Base-by-base conservation (phyloP, 1,140 invertebrate species). In the Platorchestia sp. region DNA sequence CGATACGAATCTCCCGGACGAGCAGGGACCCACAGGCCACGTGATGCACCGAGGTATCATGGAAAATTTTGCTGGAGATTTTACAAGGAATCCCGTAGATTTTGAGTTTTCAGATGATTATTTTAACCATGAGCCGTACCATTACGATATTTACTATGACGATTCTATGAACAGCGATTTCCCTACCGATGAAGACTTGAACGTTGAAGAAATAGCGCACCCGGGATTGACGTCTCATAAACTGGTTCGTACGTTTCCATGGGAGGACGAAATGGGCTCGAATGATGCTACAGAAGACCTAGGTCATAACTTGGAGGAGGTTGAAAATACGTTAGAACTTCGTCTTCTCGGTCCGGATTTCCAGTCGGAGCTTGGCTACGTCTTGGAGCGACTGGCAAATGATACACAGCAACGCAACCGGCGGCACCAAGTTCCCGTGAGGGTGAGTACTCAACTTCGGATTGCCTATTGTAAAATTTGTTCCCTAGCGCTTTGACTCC, bases 61-160 rank as follows among this genome's bases (percentile, higher is more conserved):
- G 91, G 91, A 93, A 93, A 93, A 93, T 45, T 93, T 93, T 47
- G 91, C 91, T 16, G 91, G 45, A 6, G 91, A 93, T 93, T 93
- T 93, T n/a, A 45, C 10, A 22, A 86, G 41, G 87, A 93, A 44
- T 44, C 91, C 87, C 44, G 41, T 44, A 10, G 87, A 90, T 43
- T 42, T 44, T 19, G 19, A 45, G 42, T 90, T 93, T n/a, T 7
- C 91, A 40, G 91, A 93, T 22, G 91, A 93, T 36, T 93, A 93
- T n/a, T 93, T 93, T 40, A 93, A 93, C 44, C 91, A 93, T 44
- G 91, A 93, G 45, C 91, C 91, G 3, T 45, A 93, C 45, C 44
- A 45, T 45, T 93, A 93, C 44, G 91, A 93, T 45, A 93, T 93
- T 19, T 93, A 93, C 40, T 93, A 93, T 36, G 91, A 93, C 45